phyloP scores from a whole-genome alignment of 2,797 vertebrate species.

The Siniperca scherzeri region DNA sequence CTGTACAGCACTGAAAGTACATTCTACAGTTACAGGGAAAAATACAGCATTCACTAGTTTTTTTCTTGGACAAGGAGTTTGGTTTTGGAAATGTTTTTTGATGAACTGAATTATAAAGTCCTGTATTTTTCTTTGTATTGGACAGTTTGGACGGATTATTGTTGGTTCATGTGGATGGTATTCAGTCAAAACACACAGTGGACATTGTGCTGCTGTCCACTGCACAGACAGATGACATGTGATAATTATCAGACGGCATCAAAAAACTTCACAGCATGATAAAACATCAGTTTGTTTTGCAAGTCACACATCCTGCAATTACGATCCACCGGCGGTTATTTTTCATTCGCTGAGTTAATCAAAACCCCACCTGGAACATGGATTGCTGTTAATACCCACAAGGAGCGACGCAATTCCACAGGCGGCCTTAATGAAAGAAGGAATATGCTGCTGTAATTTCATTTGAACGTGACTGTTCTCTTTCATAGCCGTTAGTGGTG shows the following conservation, averaged over 20 bases:
- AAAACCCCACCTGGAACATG: conserved; percentile 22
- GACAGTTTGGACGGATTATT: not conserved
- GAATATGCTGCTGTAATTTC: conserved; percentile 44
- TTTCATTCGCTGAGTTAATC: conserved; percentile 47
- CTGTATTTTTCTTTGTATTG: not conserved
- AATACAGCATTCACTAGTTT: not conserved
- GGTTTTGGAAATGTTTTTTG: conserved; percentile 9
- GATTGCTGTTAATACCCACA: not conserved
- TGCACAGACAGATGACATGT: conserved; percentile 4
- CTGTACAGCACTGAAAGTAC: not conserved
- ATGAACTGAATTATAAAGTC: not conserved
- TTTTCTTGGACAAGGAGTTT: conserved; percentile 1
- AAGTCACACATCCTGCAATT: conserved; percentile 23
- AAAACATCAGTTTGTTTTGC: conserved; percentile 18
- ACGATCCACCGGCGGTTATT: conserved; percentile 25
- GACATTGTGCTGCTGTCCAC: not conserved
- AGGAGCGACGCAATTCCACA: conserved; percentile 11
- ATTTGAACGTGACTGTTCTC: conserved; percentile 27
- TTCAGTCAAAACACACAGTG: not conserved
- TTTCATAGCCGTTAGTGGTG: not conserved
- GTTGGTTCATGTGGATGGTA: not conserved
- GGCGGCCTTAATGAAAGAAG: conserved; percentile 33
- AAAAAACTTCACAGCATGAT: not conserved
- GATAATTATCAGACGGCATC: not conserved
- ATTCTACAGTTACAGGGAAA: conserved; percentile 7